Evolutionary conservation across 2,113 vertebrate genomes (phyloP), one percentile per base, ranked within the genome.

Genomic region (Seriola rivoliana): DNA sequence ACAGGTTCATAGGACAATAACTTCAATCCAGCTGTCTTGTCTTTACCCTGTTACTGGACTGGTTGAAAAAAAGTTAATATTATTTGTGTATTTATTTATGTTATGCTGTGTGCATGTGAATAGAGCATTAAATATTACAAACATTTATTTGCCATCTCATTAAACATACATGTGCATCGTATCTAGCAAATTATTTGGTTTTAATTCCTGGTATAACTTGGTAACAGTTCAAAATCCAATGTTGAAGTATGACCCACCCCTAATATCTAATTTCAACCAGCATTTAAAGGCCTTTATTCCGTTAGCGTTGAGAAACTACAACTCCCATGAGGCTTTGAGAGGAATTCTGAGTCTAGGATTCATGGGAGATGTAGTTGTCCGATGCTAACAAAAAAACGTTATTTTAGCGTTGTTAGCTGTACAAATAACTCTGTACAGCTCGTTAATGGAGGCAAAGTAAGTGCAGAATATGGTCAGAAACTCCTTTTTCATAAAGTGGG

Each of bases 291-390:
- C 6, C 4, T 44, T 46, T 46, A 12, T 12, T 46, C 14, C 12
- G 13, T 14, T 46, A 50, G 5, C 4, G 6, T 19, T 14, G 17
- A 17, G 4, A 21, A 80, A 88, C 89, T 82, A 82, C 89, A 80
- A 50, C 4, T 88, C 78, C 85, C 77, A 67, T 48, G 17, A 81
- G 13, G 40, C 80, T 75, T 75, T 29, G 17, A 0, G 0, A 0
- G 1, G 0, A 4, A 1, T 8, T 12, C 8, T 4, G 11, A 4
- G 0, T 4, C 16, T 25, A 23, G 44, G 57, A 3, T n/a, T 46
- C 5, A 54, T 59, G 66, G 60, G 55, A 72, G 5, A 59, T 54
- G 25, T 10, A 9, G 58, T 34, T 67, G 10, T 48, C 23, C 2
- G 8, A 4, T 3, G 40, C 66, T 25, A 23, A 29, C 5, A 4